Percentiles rank a stretch among this genome's conserved stretches.
Evolutionary conservation across 2,113 vertebrate species (phyloP).

Genomic region (Paracanthobrama guichenoti): DNA sequence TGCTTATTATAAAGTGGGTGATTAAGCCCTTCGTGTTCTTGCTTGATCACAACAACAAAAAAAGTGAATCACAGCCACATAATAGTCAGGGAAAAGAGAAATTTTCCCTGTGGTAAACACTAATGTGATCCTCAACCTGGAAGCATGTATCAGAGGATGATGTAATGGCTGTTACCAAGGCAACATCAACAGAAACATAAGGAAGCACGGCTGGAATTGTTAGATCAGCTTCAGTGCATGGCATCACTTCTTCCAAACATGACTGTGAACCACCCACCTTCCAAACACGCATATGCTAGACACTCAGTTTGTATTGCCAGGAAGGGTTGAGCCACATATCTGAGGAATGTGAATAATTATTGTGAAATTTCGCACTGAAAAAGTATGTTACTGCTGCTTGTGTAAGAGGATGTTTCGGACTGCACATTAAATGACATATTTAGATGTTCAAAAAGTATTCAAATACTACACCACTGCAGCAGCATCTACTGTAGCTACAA

Average conservation of each 20-base stretch:
- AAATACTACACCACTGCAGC: not conserved
- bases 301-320: conserved; percentile 18
- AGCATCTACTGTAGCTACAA: not conserved
- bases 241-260: conserved; percentile 60
- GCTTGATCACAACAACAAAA: not conserved
- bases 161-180: conserved; percentile 64
- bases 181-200: conserved; percentile 72
- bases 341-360: conserved; percentile 5
- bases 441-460: not conserved
- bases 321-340: not conserved
- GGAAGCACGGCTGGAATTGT: conserved; percentile 63
- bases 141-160: conserved; percentile 28
- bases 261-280: not conserved
- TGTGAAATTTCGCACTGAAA: conserved; percentile 2
- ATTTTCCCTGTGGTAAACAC: not conserved
- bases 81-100: not conserved
- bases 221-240: conserved; percentile 46
- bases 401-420: not conserved
- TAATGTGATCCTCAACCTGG: not conserved
- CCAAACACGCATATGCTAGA: conserved; percentile 11
- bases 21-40: not conserved
- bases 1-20: conserved; percentile 9
- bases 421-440: not conserved
- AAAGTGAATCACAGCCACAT: not conserved
- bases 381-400: not conserved